These are phyloP conservation scores for Drosophila simulans DNA, from an alignment of 1,140 invertebrate genomes.

Conservation along the genomic window DNA sequence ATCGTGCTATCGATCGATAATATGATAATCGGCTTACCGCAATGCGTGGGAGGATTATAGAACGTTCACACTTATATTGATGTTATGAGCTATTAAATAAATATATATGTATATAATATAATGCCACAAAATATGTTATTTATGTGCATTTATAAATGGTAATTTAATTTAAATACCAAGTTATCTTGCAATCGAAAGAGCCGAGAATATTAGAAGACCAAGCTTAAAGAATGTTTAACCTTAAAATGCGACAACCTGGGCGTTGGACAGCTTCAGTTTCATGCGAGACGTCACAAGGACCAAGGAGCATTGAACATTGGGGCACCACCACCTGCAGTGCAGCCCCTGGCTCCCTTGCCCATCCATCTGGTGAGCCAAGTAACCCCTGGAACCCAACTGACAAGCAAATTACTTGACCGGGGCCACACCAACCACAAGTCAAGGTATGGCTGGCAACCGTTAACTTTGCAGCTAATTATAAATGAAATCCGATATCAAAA, in stretches of 20 bases:
- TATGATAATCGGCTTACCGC: neutral
- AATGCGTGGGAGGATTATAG: neutral
- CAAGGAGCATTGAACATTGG: neutral
- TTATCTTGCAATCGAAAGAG: too few relatives aligned
- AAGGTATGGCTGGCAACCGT: slow-evolving; percentile 72
- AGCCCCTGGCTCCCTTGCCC: neutral
- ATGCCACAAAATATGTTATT: too few relatives aligned
- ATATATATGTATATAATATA: too few relatives aligned
- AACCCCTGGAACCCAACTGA: slow-evolving; percentile 26
- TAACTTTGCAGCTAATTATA: slow-evolving; percentile 80
- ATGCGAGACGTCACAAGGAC: slow-evolving; percentile 6
- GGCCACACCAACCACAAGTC: slow-evolving; percentile 69
- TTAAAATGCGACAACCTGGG: neutral
- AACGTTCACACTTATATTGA: too few relatives aligned
- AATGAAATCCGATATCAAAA: slow-evolving; percentile 81
- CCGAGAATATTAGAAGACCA: neutral
- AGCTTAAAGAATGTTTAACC: neutral
- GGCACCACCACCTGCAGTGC: slow-evolving; percentile 2
- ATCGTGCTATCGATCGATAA: neutral
- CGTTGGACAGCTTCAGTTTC: neutral
- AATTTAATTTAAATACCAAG: too few relatives aligned
- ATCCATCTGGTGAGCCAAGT: neutral
- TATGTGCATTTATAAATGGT: too few relatives aligned
- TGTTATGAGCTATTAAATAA: too few relatives aligned
- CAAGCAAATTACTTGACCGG: slow-evolving; percentile 74